Conservation (phyloP, 2,113 vertebrate genomes). For the Bufo bufo region DNA sequence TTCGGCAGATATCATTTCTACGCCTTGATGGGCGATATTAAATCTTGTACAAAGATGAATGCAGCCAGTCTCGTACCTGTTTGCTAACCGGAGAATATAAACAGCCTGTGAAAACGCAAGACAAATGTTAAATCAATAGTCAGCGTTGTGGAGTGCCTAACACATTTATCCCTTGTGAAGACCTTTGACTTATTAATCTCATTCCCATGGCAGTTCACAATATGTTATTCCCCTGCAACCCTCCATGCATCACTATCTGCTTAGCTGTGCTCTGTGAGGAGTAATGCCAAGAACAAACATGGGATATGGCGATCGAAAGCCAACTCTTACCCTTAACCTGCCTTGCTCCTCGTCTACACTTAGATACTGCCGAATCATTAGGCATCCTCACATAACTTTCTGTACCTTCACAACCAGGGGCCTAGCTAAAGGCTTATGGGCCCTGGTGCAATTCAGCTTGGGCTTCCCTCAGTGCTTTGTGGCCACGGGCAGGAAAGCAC, state of each 20-base stretch:
- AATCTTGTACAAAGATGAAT: constrained; percentile 37
- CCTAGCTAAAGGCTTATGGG: too few relatives aligned
- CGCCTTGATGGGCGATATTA: background rate
- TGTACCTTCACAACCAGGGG: too few relatives aligned
- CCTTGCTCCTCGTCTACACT: background rate
- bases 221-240: constrained; percentile 53
- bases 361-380: background rate
- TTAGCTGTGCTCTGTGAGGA: constrained; percentile 6
- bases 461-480: too few relatives aligned
- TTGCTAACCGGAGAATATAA: constrained; percentile 57
- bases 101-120: constrained; percentile 50
- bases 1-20: background rate
- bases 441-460: too few relatives aligned
- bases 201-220: constrained; percentile 56
- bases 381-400: background rate
- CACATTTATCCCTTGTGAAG: constrained; percentile 56
- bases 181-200: constrained; percentile 59
- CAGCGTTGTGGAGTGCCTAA: constrained; percentile 48
- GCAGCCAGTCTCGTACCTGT: constrained; percentile 48
- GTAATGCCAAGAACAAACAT: background rate
- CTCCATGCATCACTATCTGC: constrained; percentile 53
- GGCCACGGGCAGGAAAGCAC: too few relatives aligned
- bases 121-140: constrained; percentile 60
- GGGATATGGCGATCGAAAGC: background rate
- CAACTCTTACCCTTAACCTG: background rate